Evolutionary conservation across 2,888 invertebrate species (phyloP), one percentile per base, ranked within the genome.

Genomic region (Volucella zonaria): DNA sequence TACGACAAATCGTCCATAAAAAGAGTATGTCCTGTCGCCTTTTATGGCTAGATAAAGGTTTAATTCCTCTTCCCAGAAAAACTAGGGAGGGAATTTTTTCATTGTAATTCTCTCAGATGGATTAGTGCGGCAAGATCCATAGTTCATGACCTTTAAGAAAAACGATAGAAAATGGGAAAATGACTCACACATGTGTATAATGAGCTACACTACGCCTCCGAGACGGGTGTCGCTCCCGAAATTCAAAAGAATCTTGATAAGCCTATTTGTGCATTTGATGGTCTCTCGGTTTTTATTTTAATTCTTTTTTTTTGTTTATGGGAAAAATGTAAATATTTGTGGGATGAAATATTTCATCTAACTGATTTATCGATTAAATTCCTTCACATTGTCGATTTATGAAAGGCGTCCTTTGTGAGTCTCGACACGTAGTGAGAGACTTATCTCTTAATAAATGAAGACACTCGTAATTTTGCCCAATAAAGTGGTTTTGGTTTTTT

Each of bases 191-290:
- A 52, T 31, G 31, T 6, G 31, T 6, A 31, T 31, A 31, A 31
- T 31, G 31, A 23, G 23, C 4, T 23, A 23, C 23, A 23, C 23
- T 23, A 47, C 40, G 56, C 52, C 10, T 49, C 56, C 58, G 68
- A 59, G 23, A n/a, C 38, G 18, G 42, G 40, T 56, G 64, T 42
- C 49, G 66, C 75, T 71, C 38, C 79, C 66, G 52, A 59, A 75
- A 75, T 67, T 71, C 71, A 8, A 70, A 83, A 80, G 75, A 80
- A 83, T 83, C 75, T 56, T 45, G 80, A 80, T 83, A 83, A 83
- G 75, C 83, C 80, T 66, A 52, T 75, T 83, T 58, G 74, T 31
- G 31, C 31, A 31, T 66, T 66, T 68, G 51, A 43, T n/a, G 15
- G 49, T 38, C 10, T 71, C 18, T 71, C 18, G 15, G 9, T 58